phyloP scores from a whole-genome alignment of 2,888 invertebrate species.

The Zelleria hepariella region DNA sequence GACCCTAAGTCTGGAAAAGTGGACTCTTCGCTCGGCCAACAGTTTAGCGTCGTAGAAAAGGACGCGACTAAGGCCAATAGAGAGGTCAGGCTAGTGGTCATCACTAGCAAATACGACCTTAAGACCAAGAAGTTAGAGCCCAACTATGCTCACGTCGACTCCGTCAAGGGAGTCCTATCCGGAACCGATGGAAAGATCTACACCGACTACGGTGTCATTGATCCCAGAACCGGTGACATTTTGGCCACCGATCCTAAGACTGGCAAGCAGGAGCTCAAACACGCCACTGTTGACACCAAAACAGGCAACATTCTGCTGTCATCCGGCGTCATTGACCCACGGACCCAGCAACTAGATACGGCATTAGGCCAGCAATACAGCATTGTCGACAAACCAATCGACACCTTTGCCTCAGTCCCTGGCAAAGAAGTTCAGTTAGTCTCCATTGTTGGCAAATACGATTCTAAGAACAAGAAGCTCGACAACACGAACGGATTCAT shows the following conservation, averaged over 20 bases:
- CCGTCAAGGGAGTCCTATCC: conserved; percentile 59
- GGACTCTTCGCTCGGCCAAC: conserved; percentile 77
- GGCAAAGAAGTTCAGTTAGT: conserved; percentile 71
- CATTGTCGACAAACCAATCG: conserved; percentile 72
- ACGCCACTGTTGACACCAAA: conserved; percentile 60
- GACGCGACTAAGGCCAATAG: conserved; percentile 77
- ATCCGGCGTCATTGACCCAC: conserved; percentile 71
- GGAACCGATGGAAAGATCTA: conserved; percentile 76
- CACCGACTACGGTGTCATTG: conserved; percentile 74
- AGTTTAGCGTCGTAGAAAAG: conserved; percentile 76
- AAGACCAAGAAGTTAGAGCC: conserved; percentile 66
- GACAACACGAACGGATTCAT: conserved; percentile 71
- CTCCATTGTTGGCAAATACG: conserved; percentile 73
- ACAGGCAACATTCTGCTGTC: conserved; percentile 67
- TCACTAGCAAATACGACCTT: conserved; percentile 74
- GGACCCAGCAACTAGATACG: conserved; percentile 70
- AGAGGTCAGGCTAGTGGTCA: conserved; percentile 70
- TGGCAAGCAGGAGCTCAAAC: conserved; percentile 54
- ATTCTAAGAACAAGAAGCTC: conserved; percentile 71
- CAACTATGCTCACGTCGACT: conserved; percentile 63
- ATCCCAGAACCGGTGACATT: conserved; percentile 72
- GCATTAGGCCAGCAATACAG: conserved; percentile 73
- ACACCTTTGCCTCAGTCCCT: conserved; percentile 45
- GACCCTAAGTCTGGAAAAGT: conserved; percentile 78
- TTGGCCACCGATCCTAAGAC: conserved; percentile 53